Base-by-base conservation (phyloP, 2,113 vertebrate genomes). In the Arothron firmamentum region DNA sequence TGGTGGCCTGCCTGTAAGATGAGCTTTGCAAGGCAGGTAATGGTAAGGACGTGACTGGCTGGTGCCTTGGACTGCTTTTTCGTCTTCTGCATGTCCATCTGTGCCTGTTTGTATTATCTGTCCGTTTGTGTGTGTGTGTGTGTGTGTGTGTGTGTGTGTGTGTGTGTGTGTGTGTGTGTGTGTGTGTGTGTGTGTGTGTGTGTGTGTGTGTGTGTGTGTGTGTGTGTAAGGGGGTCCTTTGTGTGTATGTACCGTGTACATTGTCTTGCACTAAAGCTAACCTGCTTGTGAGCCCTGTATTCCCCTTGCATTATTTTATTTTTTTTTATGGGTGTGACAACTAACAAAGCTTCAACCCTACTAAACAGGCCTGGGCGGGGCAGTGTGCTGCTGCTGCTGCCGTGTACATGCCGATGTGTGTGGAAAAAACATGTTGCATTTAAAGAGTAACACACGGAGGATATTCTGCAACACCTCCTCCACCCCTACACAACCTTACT, bases 1-100 rank as follows among this genome's bases (percentile, higher is more conserved):
- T 88, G 92, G 89, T 85, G 84, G 86, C 88, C 92, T 93, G 92
- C 90, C 92, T 94, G 88, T 87, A 91, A 93, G 91, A 92, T 92
- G 93, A 93, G 81, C 77, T 87, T 85, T 90, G 85, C 90, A 90
- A 91, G 86, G 88, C 93, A 93, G 93, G 89, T 91, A 54, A 94
- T 94, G 96, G 94, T 96, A 96, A 98, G 94, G 72, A 92, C 77
- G 90, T 92, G 88, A 92, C 83, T 92, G 77, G 79, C 77, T 85
- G 81, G 75, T 59, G 62, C 63, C 74, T 69, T 71, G 53, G 62
- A 79, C 85, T 60, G 86, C 82, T 80, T 49, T 12, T 68, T 17
- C 62, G 83, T 84, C 72, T 82, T 5, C 55, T 68, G 73, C 74
- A 60, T 81, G 83, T 70, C 38, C 73, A 38, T 62, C 41, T 42